Percentiles rank a stretch among this genome's conserved stretches.
Evolutionary conservation across 1,140 invertebrate genomes (phyloP).

Genomic region (Heliconius melpomene): DNA sequence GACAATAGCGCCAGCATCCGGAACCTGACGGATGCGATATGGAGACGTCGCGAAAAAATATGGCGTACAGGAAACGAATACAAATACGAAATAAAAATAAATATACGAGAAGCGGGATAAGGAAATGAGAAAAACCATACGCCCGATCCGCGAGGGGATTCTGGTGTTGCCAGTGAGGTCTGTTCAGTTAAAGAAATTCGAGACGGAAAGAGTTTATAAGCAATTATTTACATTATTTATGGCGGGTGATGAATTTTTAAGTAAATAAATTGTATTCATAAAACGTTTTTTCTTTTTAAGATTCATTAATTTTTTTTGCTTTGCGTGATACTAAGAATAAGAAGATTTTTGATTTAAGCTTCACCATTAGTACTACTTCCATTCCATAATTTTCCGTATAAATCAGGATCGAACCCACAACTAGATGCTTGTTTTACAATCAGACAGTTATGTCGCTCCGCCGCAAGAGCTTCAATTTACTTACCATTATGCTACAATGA

Average conservation of each 20-base stretch:
- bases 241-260: conserved; percentile 10
- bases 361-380: too few species aligned
- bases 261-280: background rate
- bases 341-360: too few species aligned
- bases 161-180: conserved; percentile 32
- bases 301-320: too few species aligned
- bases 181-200: conserved; percentile 43
- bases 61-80: conserved; percentile 73
- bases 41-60: conserved; percentile 67
- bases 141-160: conserved; percentile 51
- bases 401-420: too few species aligned
- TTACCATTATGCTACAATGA: background rate
- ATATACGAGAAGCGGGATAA: conserved; percentile 59
- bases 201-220: conserved; percentile 38
- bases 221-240: conserved; percentile 35
- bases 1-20: conserved; percentile 50
- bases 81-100: conserved; percentile 77
- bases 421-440: too few species aligned
- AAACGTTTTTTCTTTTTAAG: background rate
- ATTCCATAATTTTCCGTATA: too few species aligned
- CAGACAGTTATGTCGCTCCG: background rate
- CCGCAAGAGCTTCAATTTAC: background rate
- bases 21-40: conserved; percentile 52
- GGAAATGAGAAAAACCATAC: conserved; percentile 81
- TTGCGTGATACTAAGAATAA: too few species aligned